Conservation (phyloP, 2,797 vertebrate species). For the Enteromius treurensis region DNA sequence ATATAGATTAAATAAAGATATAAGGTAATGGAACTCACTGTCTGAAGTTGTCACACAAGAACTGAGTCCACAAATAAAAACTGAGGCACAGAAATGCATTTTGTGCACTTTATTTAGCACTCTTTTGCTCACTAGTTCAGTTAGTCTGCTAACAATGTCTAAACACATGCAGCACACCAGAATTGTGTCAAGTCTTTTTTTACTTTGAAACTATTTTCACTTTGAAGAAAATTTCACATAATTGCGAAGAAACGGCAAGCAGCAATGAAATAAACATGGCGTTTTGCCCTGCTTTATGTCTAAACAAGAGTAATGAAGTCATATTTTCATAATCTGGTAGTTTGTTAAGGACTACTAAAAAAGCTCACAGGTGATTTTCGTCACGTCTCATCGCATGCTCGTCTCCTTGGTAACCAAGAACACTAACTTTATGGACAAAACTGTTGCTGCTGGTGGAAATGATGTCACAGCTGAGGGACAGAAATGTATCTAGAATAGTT, state of each 20-base stretch:
- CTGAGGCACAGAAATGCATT: not conserved
- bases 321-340: not conserved
- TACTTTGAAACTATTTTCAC: not conserved
- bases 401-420: constrained; percentile 27
- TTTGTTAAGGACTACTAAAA: no score
- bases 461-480: not conserved
- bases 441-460: constrained; percentile 7
- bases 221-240: no score
- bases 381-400: not conserved
- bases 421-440: not conserved
- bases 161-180: not conserved
- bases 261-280: not conserved
- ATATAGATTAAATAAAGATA: not conserved
- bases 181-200: not conserved
- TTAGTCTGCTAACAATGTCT: not conserved
- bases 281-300: not conserved
- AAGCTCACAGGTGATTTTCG: not conserved
- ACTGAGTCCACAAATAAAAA: not conserved
- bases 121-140: not conserved
- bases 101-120: not conserved
- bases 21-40: not conserved
- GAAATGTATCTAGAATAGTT: not conserved
- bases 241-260: no score
- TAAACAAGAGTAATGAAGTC: not conserved
- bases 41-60: not conserved